Evolutionary conservation across 1,140 invertebrate species (phyloP).

Genomic region (Drosophila setifemur): DNA sequence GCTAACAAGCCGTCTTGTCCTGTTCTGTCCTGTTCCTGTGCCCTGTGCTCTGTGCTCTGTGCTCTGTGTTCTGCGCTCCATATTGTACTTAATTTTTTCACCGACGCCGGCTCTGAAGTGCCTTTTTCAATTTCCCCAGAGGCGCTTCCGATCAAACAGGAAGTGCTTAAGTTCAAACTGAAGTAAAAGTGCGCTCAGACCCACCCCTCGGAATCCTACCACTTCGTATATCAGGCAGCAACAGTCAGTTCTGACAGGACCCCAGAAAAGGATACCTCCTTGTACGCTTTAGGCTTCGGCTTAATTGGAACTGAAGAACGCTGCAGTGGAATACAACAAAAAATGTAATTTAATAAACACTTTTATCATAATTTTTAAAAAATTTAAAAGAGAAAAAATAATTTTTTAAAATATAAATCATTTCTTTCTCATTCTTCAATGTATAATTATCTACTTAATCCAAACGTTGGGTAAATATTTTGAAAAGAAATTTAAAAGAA

Average conservation of each 20-base stretch:
- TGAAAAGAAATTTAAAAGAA: no score
- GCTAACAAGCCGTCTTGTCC: constrained; percentile 48
- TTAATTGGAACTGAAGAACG: background rate
- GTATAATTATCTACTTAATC: no score
- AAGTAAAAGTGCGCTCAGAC: constrained; percentile 55
- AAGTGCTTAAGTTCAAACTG: constrained; percentile 80
- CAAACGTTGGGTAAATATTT: no score
- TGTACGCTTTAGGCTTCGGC: background rate
- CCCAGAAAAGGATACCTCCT: background rate
- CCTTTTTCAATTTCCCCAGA: constrained; percentile 80
- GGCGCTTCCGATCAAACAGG: constrained; percentile 80
- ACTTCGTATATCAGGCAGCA: constrained; percentile 31
- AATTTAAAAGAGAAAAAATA: no score
- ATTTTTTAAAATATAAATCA: no score
- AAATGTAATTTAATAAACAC: background rate
- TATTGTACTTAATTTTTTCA: constrained; percentile 63
- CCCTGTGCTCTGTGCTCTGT: background rate
- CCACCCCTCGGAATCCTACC: constrained; percentile 1
- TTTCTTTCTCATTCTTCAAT: no score
- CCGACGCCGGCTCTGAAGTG: constrained; percentile 68
- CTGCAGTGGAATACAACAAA: background rate
- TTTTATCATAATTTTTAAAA: background rate
- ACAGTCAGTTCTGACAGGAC: constrained; percentile 15
- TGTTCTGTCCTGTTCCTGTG: background rate
- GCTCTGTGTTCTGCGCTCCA: constrained; percentile 18